Percentiles rank a stretch among this genome's conserved stretches.
Evolutionary conservation across 2,888 invertebrate genomes (phyloP).

Genomic region (Leptinotarsa tumamoca): DNA sequence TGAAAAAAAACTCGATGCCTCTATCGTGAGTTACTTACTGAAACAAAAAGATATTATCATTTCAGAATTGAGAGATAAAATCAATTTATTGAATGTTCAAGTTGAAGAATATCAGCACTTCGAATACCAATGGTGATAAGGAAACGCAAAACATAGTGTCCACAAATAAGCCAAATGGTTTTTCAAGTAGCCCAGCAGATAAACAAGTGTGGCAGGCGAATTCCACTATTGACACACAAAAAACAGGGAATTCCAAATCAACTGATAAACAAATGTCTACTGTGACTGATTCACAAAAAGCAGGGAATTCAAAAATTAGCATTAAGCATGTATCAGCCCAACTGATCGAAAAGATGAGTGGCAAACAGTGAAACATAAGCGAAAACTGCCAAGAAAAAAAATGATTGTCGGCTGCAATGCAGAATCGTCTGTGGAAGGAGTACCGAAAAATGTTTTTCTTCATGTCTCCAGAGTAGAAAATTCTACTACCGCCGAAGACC

Average conservation of each 20-base stretch:
- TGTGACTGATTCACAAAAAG: constrained; percentile 6
- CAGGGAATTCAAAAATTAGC: constrained; percentile 14
- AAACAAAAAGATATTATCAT: constrained; percentile 17
- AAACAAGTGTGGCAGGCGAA: constrained; percentile 2
- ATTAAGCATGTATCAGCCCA: not conserved
- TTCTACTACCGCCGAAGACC: constrained; percentile 13
- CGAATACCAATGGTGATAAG: not conserved
- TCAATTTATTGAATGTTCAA: constrained; percentile 12
- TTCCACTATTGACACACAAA: not conserved
- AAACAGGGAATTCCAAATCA: not conserved
- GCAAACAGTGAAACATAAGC: constrained; percentile 11
- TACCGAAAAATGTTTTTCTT: constrained; percentile 9
- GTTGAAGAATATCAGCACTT: not conserved
- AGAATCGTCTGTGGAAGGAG: constrained; percentile 15
- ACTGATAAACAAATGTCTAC: not conserved
- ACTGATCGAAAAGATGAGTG: not conserved
- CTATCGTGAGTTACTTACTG: constrained; percentile 12
- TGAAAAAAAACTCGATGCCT: constrained; percentile 12
- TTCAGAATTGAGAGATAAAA: constrained; percentile 18
- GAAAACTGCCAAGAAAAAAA: constrained; percentile 2
- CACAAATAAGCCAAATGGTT: not conserved
- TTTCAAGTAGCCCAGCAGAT: not conserved
- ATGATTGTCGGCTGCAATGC: constrained; percentile 21
- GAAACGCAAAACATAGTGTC: not conserved
- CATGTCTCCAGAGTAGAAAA: constrained; percentile 11